These are phyloP conservation scores for Poeciliopsis infans DNA, from an alignment of 2,797 vertebrate genomes.

Conservation along the genomic window DNA sequence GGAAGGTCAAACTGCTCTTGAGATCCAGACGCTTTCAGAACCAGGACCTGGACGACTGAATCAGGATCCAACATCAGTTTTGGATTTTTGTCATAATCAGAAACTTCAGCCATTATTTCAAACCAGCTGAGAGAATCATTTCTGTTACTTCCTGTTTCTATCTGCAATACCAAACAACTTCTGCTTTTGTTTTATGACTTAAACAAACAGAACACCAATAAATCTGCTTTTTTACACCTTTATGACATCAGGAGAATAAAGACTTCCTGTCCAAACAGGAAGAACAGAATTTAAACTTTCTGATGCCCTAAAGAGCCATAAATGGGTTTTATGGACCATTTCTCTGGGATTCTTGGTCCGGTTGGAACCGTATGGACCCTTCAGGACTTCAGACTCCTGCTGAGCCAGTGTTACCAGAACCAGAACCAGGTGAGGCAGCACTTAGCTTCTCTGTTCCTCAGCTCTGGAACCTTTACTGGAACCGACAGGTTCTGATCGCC, in stretches of 20 bases:
- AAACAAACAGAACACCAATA: background rate
- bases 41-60: background rate
- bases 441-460: background rate
- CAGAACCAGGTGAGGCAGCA: background rate
- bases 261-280: background rate
- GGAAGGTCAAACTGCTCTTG: background rate
- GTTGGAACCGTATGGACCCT: background rate
- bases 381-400: background rate
- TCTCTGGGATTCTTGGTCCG: background rate
- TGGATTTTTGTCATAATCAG: background rate
- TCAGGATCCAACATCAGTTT: background rate
- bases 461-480: background rate
- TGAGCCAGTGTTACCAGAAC: background rate
- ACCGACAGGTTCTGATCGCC: too few relatives aligned
- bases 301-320: background rate
- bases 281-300: background rate
- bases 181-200: background rate
- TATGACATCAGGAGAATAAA: background rate
- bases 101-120: background rate
- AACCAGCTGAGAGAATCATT: background rate
- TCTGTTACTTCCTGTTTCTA: background rate
- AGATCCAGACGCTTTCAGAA: background rate
- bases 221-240: background rate
- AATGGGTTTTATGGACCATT: background rate
- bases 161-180: background rate